A percentile compares a stretch with the other conserved stretches of the same genome.
phyloP scores from a whole-genome alignment of 1,140 invertebrate species.

The Anagrus nilaparvatae region DNA sequence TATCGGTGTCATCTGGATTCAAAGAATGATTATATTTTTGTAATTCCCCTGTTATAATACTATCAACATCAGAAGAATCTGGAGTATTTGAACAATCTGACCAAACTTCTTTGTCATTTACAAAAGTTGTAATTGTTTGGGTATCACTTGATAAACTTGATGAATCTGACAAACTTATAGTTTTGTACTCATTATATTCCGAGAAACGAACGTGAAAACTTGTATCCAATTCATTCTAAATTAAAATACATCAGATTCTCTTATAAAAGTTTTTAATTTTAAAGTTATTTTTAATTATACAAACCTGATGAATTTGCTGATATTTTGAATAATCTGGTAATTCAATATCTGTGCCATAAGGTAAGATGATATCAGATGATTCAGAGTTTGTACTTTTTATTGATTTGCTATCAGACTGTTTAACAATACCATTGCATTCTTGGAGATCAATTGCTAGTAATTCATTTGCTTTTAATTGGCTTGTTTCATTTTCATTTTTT shows the following conservation, averaged over 20 bases:
- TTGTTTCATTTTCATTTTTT: not conserved
- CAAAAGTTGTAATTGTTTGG: conserved; percentile 14
- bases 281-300: not conserved
- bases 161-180: conserved; percentile 30
- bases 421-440: too few relatives aligned
- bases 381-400: too few relatives aligned
- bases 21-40: not conserved
- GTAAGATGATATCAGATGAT: conserved; percentile 9
- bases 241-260: not conserved
- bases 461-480: too few relatives aligned
- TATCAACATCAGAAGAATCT: conserved; percentile 29
- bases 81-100: conserved; percentile 25
- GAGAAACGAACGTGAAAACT: conserved; percentile 38
- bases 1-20: not conserved
- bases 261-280: not conserved
- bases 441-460: too few relatives aligned
- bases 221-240: conserved; percentile 16
- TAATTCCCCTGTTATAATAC: conserved; percentile 3
- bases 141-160: conserved; percentile 29
- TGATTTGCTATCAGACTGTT: too few relatives aligned
- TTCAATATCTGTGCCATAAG: conserved; percentile 18
- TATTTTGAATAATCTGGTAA: conserved; percentile 1
- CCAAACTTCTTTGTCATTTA: conserved; percentile 24
- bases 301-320: conserved; percentile 9
- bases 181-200: conserved; percentile 38